Conservation (phyloP, 2,888 invertebrate genomes). For the Sclerodermus sp. region DNA sequence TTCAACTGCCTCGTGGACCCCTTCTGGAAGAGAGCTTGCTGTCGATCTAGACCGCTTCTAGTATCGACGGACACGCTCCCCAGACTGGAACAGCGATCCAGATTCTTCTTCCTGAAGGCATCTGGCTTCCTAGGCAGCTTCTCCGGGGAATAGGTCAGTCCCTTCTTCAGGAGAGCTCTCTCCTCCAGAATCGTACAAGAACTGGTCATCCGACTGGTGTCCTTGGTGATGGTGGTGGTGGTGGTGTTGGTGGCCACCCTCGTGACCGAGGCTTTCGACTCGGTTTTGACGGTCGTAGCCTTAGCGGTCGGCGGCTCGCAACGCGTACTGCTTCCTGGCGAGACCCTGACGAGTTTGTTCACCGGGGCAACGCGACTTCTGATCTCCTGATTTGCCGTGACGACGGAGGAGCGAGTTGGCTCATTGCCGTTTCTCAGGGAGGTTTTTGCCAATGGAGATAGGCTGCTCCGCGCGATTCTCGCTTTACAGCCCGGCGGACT, state of each 20-base stretch:
- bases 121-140: constrained; percentile 46
- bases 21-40: too few relatives aligned
- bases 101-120: constrained; percentile 32
- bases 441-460: too few relatives aligned
- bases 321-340: too few relatives aligned
- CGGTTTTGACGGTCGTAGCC: background rate
- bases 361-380: background rate
- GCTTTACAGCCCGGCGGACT: too few relatives aligned
- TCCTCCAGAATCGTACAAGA: constrained; percentile 53
- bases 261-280: background rate
- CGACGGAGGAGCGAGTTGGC: constrained; percentile 13
- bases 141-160: constrained; percentile 35
- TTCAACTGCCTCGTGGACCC: too few relatives aligned
- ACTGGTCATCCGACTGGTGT: background rate
- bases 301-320: too few relatives aligned
- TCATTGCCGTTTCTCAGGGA: too few relatives aligned
- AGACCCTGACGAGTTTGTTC: too few relatives aligned
- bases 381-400: background rate
- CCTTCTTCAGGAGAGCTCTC: constrained; percentile 48
- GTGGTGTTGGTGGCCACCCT: too few relatives aligned
- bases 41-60: too few relatives aligned
- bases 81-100: constrained; percentile 47
- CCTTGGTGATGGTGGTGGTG: too few relatives aligned
- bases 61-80: constrained; percentile 40
- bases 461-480: too few relatives aligned